These are phyloP conservation scores for Corvus cornix DNA, from an alignment of 2,113 vertebrate species.

Conservation along the genomic window DNA sequence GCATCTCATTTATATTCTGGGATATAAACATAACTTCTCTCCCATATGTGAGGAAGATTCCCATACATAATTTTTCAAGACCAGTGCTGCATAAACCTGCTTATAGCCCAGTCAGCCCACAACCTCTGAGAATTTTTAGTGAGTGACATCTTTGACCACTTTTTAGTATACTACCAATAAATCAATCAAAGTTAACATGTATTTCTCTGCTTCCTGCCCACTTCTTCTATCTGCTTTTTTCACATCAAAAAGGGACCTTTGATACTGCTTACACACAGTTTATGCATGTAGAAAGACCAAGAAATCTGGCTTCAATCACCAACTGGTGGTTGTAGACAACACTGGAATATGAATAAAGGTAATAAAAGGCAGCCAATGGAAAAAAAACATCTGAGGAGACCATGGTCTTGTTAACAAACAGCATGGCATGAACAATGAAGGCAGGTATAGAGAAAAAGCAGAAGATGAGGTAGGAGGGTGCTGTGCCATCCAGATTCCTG, in stretches of 20 bases:
- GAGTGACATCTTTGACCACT: not conserved
- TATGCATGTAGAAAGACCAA: not conserved
- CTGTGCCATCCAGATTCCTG: not conserved
- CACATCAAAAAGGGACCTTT: not conserved
- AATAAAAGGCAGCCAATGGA: not conserved
- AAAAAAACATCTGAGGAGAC: not conserved
- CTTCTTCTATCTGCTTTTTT: not conserved
- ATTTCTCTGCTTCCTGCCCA: not conserved
- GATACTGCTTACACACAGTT: not conserved
- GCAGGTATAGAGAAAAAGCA: not conserved
- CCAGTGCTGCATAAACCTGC: not conserved
- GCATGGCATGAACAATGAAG: not conserved
- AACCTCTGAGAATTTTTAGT: not conserved
- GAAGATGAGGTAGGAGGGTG: not conserved
- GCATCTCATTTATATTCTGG: conserved; percentile 40
- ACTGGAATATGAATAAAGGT: not conserved
- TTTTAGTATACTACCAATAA: not conserved
- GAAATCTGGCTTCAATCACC: not conserved
- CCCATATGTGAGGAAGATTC: not conserved
- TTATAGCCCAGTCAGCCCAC: not conserved
- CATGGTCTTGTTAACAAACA: not conserved
- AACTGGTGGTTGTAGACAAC: not conserved
- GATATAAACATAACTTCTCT: conserved; percentile 30
- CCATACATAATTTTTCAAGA: conserved; percentile 1
- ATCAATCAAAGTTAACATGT: not conserved